Base-by-base conservation (phyloP, 2,113 vertebrate genomes). In the Maccullochella peelii region DNA sequence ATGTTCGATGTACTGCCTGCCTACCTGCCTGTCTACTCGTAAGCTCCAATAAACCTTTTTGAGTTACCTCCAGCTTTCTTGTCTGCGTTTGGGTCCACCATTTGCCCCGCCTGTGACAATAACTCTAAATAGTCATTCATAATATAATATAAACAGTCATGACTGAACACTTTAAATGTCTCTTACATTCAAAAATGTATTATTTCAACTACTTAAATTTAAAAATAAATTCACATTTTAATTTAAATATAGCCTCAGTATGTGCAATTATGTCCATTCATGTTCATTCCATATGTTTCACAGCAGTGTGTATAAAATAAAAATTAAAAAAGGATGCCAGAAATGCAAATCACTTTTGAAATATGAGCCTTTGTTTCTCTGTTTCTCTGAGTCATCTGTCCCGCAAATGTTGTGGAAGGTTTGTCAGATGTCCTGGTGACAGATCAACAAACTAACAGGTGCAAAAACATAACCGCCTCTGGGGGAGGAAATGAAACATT, bases 381-480 rank as follows among this genome's bases (percentile, higher is more conserved):
- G 18, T n/a, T n/a, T 36, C 52, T 16, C 49, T 25, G 54, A 15
- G 20, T 21, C 33, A 36, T 72, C 8, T 20, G 36, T 69, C 66
- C 74, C 67, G 40, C 20, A 12, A 74, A 73, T 71, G 70, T 58
- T 71, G 9, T 16, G 21, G 70, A 82, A 54, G 14, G n/a, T 44
- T 80, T 85, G 2, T 25, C 21, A 63, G 67, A 55, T 4, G 8
- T 73, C 79, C 23, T 62, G 65, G 54, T 30, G 81, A 84, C 65
- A 68, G 54, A 57, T 18, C 67, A 86, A 83, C 76, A 90, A 84
- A 71, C 23, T 40, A 55, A 59, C 86, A 90, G 68, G 77, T 91
- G 87, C 77, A 83, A 90, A 81, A 93, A 93, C 83, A 79, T 0
- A n/a, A 72, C 47, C 4, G 42, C 67, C 30, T 54, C 10, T 50